Percentiles rank a stretch among this genome's conserved stretches.
phyloP scores from a whole-genome alignment of 2,797 vertebrate genomes.

The Lycodopsis pacificus region DNA sequence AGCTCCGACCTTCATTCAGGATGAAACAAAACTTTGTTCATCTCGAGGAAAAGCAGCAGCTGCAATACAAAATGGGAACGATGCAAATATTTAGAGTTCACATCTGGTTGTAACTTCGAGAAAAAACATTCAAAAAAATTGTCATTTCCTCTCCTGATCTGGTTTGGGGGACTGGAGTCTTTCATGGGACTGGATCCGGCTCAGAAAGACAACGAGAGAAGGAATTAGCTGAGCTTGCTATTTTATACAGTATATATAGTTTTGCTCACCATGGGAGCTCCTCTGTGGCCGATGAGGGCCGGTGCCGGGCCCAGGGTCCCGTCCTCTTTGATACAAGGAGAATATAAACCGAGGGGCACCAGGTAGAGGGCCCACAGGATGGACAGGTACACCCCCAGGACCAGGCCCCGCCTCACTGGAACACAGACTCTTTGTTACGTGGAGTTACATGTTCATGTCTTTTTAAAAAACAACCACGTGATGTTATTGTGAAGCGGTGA shows the following conservation, averaged over 20 bases:
- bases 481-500: too few species aligned
- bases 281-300: slow-evolving; percentile 90
- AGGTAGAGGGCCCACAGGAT: slow-evolving; percentile 87
- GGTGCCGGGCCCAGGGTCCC: slow-evolving; percentile 88
- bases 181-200: background rate
- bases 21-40: too few species aligned
- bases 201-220: background rate
- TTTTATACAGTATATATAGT: background rate
- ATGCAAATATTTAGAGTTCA: too few species aligned
- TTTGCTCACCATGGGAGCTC: slow-evolving; percentile 91
- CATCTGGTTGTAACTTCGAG: too few species aligned
- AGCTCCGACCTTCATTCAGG: too few species aligned
- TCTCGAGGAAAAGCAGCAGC: too few species aligned
- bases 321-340: slow-evolving; percentile 89
- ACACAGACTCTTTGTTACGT: background rate
- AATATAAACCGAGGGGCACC: slow-evolving; percentile 91
- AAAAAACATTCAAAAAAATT: too few species aligned
- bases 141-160: background rate
- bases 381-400: slow-evolving; percentile 85
- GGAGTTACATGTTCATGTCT: background rate
- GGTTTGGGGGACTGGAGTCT: background rate
- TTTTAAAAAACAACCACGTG: too few species aligned
- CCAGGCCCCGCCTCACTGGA: slow-evolving; percentile 83
- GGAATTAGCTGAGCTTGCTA: background rate
- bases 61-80: too few species aligned